Evolutionary conservation across 2,797 vertebrate genomes (phyloP).

Genomic region (Heteromormyrus szaboi): DNA sequence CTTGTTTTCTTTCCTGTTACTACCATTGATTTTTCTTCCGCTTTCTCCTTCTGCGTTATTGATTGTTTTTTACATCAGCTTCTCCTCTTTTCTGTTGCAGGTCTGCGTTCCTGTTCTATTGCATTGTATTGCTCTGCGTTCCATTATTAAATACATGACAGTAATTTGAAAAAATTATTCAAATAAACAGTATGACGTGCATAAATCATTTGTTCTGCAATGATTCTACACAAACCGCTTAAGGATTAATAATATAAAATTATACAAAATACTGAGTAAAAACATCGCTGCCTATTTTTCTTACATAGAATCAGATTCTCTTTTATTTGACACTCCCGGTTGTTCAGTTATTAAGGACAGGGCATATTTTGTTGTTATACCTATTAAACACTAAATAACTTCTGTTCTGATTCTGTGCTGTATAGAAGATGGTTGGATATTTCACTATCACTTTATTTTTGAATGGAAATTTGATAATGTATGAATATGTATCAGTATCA

Average conservation of each 20-base stretch:
- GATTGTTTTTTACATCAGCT: background rate
- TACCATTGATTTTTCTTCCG: background rate
- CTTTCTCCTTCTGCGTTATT: background rate
- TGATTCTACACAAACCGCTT: background rate
- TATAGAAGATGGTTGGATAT: background rate
- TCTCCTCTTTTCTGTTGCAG: background rate
- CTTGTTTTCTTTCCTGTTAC: background rate
- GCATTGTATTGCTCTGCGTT: background rate
- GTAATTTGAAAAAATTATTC: background rate
- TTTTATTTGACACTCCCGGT: background rate
- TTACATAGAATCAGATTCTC: background rate
- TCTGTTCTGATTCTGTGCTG: background rate
- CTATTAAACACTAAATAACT: background rate
- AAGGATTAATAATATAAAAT: background rate
- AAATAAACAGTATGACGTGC: background rate
- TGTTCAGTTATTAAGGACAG: background rate
- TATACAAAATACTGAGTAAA: background rate
- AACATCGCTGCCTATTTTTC: background rate
- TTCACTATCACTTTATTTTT: background rate
- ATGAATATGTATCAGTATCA: background rate
- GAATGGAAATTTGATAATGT: background rate
- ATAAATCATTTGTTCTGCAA: background rate
- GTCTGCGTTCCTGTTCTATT: background rate
- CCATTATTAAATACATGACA: background rate
- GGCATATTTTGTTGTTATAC: background rate